Percentiles rank a stretch among this genome's conserved stretches.
Conservation (phyloP, 2,797 vertebrate genomes). For the Gadopsis marmoratus region DNA sequence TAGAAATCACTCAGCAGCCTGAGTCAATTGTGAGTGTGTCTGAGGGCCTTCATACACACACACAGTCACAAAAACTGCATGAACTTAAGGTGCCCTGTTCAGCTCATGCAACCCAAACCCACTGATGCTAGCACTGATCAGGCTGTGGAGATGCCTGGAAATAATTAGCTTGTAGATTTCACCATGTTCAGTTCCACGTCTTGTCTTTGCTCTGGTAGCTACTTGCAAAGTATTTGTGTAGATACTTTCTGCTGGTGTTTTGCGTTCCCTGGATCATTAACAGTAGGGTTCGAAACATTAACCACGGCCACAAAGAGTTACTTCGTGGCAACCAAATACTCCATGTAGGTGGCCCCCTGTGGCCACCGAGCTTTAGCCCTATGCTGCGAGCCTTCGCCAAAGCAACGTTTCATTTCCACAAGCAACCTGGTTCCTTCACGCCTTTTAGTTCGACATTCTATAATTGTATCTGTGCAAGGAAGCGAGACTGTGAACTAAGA, state of each 20-base stretch:
- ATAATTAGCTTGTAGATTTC: background rate
- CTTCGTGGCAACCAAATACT: too few species aligned
- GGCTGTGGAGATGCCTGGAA: slow-evolving; percentile 18
- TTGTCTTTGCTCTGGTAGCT: background rate
- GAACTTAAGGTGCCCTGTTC: slow-evolving; percentile 51
- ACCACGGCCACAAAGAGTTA: too few species aligned
- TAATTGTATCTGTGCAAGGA: too few species aligned
- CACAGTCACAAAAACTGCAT: slow-evolving; percentile 6
- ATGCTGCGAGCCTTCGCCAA: too few species aligned
- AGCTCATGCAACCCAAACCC: slow-evolving; percentile 47
- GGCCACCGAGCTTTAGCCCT: too few species aligned
- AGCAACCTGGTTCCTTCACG: too few species aligned
- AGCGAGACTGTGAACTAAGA: too few species aligned
- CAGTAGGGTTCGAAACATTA: too few species aligned
- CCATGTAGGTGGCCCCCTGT: too few species aligned
- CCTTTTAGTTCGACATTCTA: too few species aligned
- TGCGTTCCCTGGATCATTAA: slow-evolving; percentile 11
- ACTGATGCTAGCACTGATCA: slow-evolving; percentile 22
- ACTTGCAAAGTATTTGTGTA: slow-evolving; percentile 3
- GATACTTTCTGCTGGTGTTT: background rate
- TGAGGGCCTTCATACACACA: slow-evolving; percentile 13
- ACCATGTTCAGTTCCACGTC: slow-evolving; percentile 22
- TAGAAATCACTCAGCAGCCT: slow-evolving; percentile 56
- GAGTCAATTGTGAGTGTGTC: slow-evolving; percentile 29
- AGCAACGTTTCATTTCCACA: too few species aligned